Evolutionary conservation across 2,888 invertebrate genomes (phyloP).

Genomic region (Mythimna pallens): DNA sequence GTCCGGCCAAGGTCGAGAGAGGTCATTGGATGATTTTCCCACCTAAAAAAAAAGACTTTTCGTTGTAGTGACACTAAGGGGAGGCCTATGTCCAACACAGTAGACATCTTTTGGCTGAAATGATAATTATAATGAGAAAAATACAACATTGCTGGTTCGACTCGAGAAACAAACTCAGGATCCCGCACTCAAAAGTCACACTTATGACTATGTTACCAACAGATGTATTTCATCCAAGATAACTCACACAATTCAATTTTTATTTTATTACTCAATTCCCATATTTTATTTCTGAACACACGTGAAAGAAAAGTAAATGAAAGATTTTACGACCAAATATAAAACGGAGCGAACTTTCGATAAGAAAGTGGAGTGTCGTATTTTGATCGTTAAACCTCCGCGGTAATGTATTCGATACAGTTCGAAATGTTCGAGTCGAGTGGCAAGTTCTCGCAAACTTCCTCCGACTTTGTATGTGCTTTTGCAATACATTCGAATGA

Average conservation of each 20-base stretch:
- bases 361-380: conserved; percentile 58
- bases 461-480: conserved; percentile 28
- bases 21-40: too few relatives aligned
- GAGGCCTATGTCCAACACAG: too few relatives aligned
- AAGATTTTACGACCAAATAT: conserved; percentile 62
- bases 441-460: conserved; percentile 59
- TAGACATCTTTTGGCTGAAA: too few relatives aligned
- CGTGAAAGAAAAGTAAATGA: conserved; percentile 56
- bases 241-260: conserved; percentile 30
- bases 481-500: conserved; percentile 42
- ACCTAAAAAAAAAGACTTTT: too few relatives aligned
- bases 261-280: conserved; percentile 49
- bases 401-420: conserved; percentile 59
- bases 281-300: conserved; percentile 51
- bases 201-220: neutral
- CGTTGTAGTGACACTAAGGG: too few relatives aligned
- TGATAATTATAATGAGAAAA: too few relatives aligned
- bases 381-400: conserved; percentile 59
- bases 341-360: conserved; percentile 56
- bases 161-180: too few relatives aligned
- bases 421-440: conserved; percentile 46
- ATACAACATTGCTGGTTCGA: too few relatives aligned
- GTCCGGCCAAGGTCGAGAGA: too few relatives aligned
- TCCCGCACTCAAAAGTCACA: too few relatives aligned
- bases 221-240: conserved; percentile 4